Conservation (phyloP, 2,888 invertebrate genomes). For the Ennomos quercinarius region DNA sequence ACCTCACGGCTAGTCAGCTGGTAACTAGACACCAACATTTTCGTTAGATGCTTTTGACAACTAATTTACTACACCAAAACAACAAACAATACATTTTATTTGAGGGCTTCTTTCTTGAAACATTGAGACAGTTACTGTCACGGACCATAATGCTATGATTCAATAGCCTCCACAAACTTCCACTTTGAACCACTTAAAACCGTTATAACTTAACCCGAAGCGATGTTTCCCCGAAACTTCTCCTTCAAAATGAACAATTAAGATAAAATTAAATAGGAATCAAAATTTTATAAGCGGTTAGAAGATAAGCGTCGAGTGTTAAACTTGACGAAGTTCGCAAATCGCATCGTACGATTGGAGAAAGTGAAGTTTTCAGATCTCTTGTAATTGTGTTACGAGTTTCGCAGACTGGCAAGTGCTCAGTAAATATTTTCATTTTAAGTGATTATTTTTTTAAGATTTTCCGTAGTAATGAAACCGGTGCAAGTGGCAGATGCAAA, state of each 20-base stretch:
- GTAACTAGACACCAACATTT: constrained; percentile 2
- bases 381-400: constrained; percentile 38
- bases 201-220: constrained; percentile 58
- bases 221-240: constrained; percentile 72
- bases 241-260: constrained; percentile 76
- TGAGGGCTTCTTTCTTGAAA: constrained; percentile 16
- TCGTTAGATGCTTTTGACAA: neutral
- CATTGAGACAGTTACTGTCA: constrained; percentile 23
- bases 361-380: constrained; percentile 41
- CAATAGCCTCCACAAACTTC: constrained; percentile 30
- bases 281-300: constrained; percentile 80
- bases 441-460: constrained; percentile 28
- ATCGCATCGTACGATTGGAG: constrained; percentile 53
- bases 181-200: constrained; percentile 40
- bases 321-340: constrained; percentile 71
- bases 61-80: no score
- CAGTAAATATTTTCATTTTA: constrained; percentile 22
- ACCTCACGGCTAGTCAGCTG: constrained; percentile 12
- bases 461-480: constrained; percentile 57
- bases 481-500: constrained; percentile 68
- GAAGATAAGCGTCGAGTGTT: constrained; percentile 80
- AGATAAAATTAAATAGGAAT: constrained; percentile 82
- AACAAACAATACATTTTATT: neutral
- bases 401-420: constrained; percentile 16
- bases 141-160: constrained; percentile 31